Evolutionary conservation across 2,888 invertebrate species (phyloP), one percentile per base, ranked within the genome.

Genomic region (Ryuthela nishihirai): DNA sequence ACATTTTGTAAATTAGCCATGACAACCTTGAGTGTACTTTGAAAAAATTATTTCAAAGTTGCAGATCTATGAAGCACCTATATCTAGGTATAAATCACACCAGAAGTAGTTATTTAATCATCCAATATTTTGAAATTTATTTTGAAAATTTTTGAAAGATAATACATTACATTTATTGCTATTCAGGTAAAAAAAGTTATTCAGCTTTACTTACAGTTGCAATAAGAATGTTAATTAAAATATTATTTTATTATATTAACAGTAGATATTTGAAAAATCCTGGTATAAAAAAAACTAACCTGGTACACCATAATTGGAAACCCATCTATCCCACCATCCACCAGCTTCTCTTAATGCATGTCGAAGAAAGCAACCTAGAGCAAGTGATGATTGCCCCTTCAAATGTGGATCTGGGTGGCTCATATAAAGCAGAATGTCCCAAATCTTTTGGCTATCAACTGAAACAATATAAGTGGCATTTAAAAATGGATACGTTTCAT

Each of bases 401-500:
- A 92, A 79, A 71, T 91, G 88, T 0, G 89, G 91, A 74, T 92
- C 92, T 40, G 78, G 75, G 73, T 92, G 90, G 62, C 79, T 76
- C 32, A 83, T 81, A 65, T 85, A 83, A 26, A 85, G 73, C 26
- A 88, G 77, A 18, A 89, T 73, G 72, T 91, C 90, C 7, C 80
- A 78, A 65, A 90, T 77, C 68, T 79, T 80, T 70, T 87, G 87
- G 23, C 68, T 38, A 35, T 69, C 61, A 24, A 65, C 70, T 69
- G 46, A 45, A 24, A 20, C 60, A 15, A 34, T 29, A 9, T 29
- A 9, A 59, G 58, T 45, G 32, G n/a, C n/a, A n/a, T n/a, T n/a
- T n/a, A n/a, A n/a, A n/a, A n/a, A n/a, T n/a, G n/a, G n/a, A n/a
- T n/a, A n/a, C n/a, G n/a, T n/a, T n/a, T n/a, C n/a, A n/a, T n/a